Percentiles rank a stretch among this genome's conserved stretches.
Conservation (phyloP, 2,113 vertebrate genomes). For the Drymodes brunneopygia region DNA sequence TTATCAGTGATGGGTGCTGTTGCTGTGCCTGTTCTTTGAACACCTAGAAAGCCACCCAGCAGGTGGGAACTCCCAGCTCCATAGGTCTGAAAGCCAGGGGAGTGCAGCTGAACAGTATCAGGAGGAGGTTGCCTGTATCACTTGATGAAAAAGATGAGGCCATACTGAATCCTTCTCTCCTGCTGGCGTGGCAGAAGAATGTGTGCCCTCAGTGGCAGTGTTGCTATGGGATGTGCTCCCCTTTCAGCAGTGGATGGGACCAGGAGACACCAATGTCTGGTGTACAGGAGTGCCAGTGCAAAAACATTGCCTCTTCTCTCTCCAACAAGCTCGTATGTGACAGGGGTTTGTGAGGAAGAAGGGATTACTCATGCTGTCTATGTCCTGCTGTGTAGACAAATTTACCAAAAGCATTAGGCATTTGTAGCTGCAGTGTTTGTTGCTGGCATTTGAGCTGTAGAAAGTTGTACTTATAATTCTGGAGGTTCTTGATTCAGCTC, state of each 20-base stretch:
- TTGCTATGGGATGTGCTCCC: neutral
- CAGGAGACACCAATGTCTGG: neutral
- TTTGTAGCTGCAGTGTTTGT: neutral
- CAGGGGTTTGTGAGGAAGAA: neutral
- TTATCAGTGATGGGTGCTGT: neutral
- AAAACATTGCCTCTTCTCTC: neutral
- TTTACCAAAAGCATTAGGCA: neutral
- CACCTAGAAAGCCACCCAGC: neutral
- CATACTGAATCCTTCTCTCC: neutral
- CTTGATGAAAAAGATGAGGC: neutral
- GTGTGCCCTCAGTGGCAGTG: neutral
- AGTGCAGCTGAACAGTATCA: neutral
- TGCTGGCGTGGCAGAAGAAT: neutral
- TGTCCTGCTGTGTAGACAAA: neutral
- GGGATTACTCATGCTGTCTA: neutral
- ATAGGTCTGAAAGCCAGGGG: neutral
- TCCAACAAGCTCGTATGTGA: neutral
- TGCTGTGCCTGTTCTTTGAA: neutral
- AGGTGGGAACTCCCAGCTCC: neutral
- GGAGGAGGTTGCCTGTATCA: neutral
- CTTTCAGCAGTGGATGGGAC: neutral
- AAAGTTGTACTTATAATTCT: neutral
- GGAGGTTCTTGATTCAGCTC: neutral
- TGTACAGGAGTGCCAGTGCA: neutral
- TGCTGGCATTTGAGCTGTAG: neutral